These are phyloP conservation scores for Amitus sp. DNA, from an alignment of 2,888 invertebrate genomes.

Conservation along the genomic window DNA sequence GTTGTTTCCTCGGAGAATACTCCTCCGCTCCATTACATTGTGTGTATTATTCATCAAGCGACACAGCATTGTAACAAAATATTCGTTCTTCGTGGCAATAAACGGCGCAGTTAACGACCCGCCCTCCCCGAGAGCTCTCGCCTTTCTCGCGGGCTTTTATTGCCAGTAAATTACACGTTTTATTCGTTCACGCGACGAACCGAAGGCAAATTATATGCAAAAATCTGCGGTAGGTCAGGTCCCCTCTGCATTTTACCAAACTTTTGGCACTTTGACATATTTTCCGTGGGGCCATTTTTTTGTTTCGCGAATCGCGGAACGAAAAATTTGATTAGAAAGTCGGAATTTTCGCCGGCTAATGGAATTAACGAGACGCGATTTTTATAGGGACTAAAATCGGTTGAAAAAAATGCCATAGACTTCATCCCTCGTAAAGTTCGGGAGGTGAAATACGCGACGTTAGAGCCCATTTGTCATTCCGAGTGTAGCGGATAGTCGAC, in stretches of 20 bases:
- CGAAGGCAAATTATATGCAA: conserved; percentile 48
- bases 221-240: conserved; percentile 57
- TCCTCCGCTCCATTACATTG: conserved; percentile 34
- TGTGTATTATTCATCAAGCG: conserved; percentile 34
- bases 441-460: conserved; percentile 32
- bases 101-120: conserved; percentile 63
- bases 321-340: too few relatives aligned
- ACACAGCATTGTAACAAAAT: conserved; percentile 56
- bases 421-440: conserved; percentile 26
- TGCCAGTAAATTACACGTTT: conserved; percentile 62
- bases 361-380: too few relatives aligned
- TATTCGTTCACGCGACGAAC: conserved; percentile 56
- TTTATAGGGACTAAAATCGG: too few relatives aligned
- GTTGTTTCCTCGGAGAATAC: conserved; percentile 18
- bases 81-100: conserved; percentile 59
- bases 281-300: too few relatives aligned
- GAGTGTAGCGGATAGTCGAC: conserved; percentile 20
- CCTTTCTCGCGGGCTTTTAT: conserved; percentile 55
- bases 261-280: too few relatives aligned
- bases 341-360: too few relatives aligned
- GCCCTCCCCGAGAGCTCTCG: conserved; percentile 35
- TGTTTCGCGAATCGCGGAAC: too few relatives aligned
- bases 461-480: conserved; percentile 37
- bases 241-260: too few relatives aligned
- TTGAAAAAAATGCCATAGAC: conserved; percentile 12